phyloP scores from a whole-genome alignment of 37 sponge, comb jelly and placozoan species.

The Dysidea cf. avara region DNA sequence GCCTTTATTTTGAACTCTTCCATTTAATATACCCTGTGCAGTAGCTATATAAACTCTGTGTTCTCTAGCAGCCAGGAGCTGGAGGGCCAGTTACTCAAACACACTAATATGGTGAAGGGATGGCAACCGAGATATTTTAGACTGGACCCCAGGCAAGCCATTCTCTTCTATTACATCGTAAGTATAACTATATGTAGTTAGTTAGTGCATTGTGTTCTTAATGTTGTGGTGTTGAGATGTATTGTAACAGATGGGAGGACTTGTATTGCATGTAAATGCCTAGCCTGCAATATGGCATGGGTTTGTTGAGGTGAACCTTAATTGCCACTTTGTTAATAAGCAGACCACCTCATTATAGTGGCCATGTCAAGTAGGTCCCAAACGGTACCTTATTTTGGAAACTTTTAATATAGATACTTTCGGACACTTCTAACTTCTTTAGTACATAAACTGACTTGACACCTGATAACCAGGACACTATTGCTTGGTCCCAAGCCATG shows the following conservation, averaged over 20 bases:
- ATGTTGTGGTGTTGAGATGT: neutral
- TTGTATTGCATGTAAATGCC: neutral
- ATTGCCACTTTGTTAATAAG: too few relatives aligned
- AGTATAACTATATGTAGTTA: conserved; percentile 2
- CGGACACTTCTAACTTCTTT: too few relatives aligned
- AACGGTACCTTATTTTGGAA: too few relatives aligned
- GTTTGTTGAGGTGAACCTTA: too few relatives aligned
- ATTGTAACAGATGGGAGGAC: neutral
- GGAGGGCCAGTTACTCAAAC: conserved; percentile 67
- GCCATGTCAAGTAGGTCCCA: too few relatives aligned
- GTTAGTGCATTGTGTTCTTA: neutral
- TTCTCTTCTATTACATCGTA: conserved; percentile 71
- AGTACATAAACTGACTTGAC: too few relatives aligned
- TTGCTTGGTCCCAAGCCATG: too few relatives aligned
- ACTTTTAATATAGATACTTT: too few relatives aligned
- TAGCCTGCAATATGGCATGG: too few relatives aligned
- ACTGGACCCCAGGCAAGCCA: conserved; percentile 63
- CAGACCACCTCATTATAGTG: too few relatives aligned
- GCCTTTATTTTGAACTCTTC: neutral
- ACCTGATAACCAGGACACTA: too few relatives aligned
- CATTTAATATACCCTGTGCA: neutral
- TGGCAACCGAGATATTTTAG: conserved; percentile 75
- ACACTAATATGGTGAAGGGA: conserved; percentile 76
- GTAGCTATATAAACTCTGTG: neutral
- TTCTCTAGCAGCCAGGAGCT: conserved; percentile 22